Conservation (phyloP, 2,888 invertebrate species). For the Eledona agricola region DNA sequence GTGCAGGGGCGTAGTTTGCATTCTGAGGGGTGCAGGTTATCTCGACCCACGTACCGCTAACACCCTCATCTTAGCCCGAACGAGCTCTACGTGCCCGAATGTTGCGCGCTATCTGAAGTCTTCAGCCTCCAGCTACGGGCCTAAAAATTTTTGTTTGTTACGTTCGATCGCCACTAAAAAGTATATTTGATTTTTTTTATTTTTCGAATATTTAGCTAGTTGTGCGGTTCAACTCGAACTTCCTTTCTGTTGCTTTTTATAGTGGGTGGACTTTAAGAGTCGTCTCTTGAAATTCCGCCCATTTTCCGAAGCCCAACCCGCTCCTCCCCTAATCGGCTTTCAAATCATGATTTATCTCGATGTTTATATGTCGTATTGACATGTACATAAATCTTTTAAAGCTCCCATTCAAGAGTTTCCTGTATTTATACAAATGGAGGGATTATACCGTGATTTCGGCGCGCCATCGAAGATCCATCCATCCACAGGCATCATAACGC, state of each 20-base stretch:
- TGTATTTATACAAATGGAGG: conserved; percentile 47
- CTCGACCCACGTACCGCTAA: conserved; percentile 37
- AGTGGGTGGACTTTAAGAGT: not conserved
- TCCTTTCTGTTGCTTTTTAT: too few species aligned
- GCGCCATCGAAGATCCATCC: conserved; percentile 35
- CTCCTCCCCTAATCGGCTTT: conserved; percentile 45
- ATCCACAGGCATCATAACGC: too few species aligned
- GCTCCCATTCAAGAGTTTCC: conserved; percentile 44
- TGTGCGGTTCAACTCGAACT: too few species aligned
- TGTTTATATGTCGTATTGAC: conserved; percentile 50
- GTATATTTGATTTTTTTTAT: too few species aligned
- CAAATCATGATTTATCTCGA: conserved; percentile 51
- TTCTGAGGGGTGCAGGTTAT: conserved; percentile 35
- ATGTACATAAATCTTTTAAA: conserved; percentile 51
- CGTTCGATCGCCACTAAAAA: too few species aligned
- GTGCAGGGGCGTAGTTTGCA: conserved; percentile 29
- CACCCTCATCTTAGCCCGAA: conserved; percentile 37
- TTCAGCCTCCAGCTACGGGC: conserved; percentile 34
- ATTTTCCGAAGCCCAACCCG: too few species aligned
- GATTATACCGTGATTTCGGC: conserved; percentile 43
- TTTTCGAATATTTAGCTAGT: too few species aligned
- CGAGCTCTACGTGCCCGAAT: conserved; percentile 39
- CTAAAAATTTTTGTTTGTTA: conserved; percentile 36
- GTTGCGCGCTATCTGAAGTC: conserved; percentile 39
- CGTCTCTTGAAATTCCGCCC: not conserved